Evolutionary conservation across 1,140 invertebrate species (phyloP), one percentile per base, ranked within the genome.

Genomic region (Sitodiplosis mosellana): DNA sequence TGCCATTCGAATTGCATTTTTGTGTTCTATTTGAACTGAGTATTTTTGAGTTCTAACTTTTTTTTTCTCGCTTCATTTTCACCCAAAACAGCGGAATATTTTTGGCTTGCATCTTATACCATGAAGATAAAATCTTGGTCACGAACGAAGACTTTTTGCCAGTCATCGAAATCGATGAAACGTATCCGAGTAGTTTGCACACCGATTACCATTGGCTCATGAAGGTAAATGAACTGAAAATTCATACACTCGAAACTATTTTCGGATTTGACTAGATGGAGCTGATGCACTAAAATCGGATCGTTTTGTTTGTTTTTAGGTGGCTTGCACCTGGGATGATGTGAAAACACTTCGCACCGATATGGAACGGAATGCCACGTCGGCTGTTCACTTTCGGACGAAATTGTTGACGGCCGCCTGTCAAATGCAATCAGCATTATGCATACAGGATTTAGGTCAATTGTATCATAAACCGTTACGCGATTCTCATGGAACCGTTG

Each of bases 181-280:
- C 85, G 15, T 95, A 89, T 62, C 86, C 89, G 19, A 84, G 81
- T 52, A 83, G 84, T 52, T 79, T 95, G 22, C 80, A 93, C 59
- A 81, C 80, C 49, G 92, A 98, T 66, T 89, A 93, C 63, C 86
- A 97, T 65, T 98, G 93, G 93, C 70, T 98, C 2, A 88, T 97
- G 81, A 96, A 97, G 74, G 86, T 95, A 65, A 54, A 46, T 27
- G 3, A 5, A 27, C 3, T 27, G 27, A 3, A 27, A 27, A 27
- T 27, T 5, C 42, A 18, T 50, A 27, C 3, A 27, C 10, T 10
- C 27, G 27, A 27, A n/a, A n/a, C n/a, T n/a, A n/a, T n/a, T n/a
- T 20, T 47, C 3, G 15, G 12, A 1, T 47, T 51, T 7, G 21
- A 10, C 3, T 27, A 27, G 3, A 10, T 10, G 27, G 10, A 5